Conservation (phyloP, 2,888 invertebrate species). For the Eremobia ochroleuca region DNA sequence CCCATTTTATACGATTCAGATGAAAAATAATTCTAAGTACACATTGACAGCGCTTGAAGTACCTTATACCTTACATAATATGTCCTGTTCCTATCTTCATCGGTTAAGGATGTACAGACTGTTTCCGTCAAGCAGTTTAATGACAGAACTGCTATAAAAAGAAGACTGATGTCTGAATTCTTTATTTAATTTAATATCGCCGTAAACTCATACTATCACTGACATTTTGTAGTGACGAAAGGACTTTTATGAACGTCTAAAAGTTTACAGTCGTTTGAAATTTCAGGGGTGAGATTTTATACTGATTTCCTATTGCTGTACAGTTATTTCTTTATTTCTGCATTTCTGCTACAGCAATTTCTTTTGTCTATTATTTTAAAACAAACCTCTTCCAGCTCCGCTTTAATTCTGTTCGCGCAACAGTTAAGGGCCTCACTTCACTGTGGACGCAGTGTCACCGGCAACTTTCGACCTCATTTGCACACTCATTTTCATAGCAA, state of each 20-base stretch:
- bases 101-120: neutral
- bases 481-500: slow-evolving; percentile 73
- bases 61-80: neutral
- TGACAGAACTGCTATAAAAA: neutral
- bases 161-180: neutral
- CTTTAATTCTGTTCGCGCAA: slow-evolving; percentile 65
- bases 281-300: neutral
- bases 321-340: neutral
- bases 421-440: slow-evolving; percentile 71
- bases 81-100: neutral
- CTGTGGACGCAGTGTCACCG: slow-evolving; percentile 69
- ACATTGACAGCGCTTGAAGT: neutral
- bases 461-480: slow-evolving; percentile 78
- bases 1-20: neutral
- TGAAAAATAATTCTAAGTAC: neutral
- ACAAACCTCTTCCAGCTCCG: slow-evolving; percentile 41
- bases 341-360: neutral
- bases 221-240: neutral
- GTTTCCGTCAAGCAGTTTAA: neutral
- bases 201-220: neutral
- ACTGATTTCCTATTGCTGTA: neutral
- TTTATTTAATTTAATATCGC: neutral
- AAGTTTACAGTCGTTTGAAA: neutral
- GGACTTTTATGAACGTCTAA: neutral
- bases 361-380: neutral